Conservation (phyloP, 2,113 vertebrate species). For the Cebus imitator region DNA sequence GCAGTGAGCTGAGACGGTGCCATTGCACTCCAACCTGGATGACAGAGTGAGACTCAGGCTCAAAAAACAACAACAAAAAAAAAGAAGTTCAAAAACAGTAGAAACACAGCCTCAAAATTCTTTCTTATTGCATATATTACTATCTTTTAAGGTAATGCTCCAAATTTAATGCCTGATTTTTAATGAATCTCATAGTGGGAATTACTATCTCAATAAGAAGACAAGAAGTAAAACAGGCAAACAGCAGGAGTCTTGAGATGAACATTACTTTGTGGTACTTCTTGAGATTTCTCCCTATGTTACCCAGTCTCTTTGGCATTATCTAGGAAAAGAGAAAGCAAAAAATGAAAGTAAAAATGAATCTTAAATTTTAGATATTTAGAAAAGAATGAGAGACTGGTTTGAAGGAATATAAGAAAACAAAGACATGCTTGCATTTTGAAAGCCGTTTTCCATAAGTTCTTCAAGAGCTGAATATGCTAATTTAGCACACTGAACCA, state of each 20-base stretch:
- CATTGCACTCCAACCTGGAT: too few relatives aligned
- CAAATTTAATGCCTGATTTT: background rate
- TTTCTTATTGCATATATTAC: background rate
- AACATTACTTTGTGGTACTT: background rate
- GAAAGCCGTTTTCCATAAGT: background rate
- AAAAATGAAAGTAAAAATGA: background rate
- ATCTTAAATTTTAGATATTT: background rate
- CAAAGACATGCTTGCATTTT: background rate
- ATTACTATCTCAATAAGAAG: background rate
- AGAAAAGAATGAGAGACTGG: background rate
- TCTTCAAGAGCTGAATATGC: background rate
- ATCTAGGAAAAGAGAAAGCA: background rate
- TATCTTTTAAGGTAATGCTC: background rate
- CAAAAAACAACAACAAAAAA: background rate
- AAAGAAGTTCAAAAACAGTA: conserved; percentile 3
- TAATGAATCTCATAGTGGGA: background rate
- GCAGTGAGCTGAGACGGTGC: too few relatives aligned
- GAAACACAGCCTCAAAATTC: background rate
- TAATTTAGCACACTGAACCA: background rate
- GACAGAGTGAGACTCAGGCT: too few relatives aligned
- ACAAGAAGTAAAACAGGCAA: background rate
- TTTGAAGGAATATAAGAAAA: background rate
- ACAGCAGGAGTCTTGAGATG: background rate
- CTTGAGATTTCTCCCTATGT: background rate
- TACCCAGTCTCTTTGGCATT: background rate